Conservation (phyloP, 2,888 invertebrate species). For the Bruchidius siliquastri region DNA sequence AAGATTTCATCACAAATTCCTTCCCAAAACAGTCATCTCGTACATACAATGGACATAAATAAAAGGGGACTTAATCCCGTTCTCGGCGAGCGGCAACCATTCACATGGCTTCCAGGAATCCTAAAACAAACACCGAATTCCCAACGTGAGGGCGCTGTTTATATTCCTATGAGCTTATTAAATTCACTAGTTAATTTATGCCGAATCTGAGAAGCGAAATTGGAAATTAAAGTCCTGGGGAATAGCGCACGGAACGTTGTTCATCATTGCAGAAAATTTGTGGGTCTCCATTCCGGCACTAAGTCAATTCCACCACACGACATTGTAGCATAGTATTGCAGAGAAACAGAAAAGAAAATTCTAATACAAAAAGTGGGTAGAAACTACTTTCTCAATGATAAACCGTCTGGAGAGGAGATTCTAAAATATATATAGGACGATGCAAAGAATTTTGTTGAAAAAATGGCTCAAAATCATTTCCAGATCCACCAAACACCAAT, state of each 20-base stretch:
- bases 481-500: too few species aligned
- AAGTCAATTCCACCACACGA: constrained; percentile 28
- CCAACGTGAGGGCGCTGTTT: constrained; percentile 31
- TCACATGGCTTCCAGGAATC: constrained; percentile 23
- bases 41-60: not conserved
- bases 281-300: constrained; percentile 24
- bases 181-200: constrained; percentile 39
- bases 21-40: too few species aligned
- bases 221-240: constrained; percentile 34
- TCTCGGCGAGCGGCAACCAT: constrained; percentile 6
- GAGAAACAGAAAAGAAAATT: too few species aligned
- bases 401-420: too few species aligned
- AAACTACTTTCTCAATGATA: too few species aligned
- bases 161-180: constrained; percentile 39
- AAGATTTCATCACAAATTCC: too few species aligned
- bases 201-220: constrained; percentile 35
- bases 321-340: too few species aligned
- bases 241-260: constrained; percentile 31
- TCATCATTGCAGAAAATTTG: constrained; percentile 36
- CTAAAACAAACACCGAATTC: constrained; percentile 25
- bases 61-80: constrained; percentile 14
- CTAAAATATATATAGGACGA: too few species aligned
- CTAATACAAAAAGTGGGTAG: too few species aligned
- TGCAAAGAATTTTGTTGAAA: too few species aligned
- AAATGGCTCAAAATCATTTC: too few species aligned